Base-by-base conservation (phyloP, 2,888 invertebrate species). In the Thecophora atra region DNA sequence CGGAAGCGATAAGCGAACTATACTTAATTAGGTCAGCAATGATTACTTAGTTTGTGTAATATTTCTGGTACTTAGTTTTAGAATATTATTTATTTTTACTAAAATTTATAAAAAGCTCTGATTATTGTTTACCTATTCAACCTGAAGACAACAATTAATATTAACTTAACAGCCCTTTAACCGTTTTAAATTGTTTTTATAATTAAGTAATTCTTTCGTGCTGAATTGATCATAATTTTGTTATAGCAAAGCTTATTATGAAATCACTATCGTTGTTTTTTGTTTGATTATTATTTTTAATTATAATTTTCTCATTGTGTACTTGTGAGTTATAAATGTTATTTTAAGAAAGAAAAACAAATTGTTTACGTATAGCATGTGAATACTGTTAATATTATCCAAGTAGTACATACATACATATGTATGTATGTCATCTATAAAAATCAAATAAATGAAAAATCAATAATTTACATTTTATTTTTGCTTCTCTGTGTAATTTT, bases 391-490 rank as follows among this genome's bases (percentile, higher is more conserved):
- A 47, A 47, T 47, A n/a, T 47, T n/a, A 47, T 30, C 17, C 17
- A 60, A n/a, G 11, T n/a, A 8, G 24, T 19, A 54, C 5, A 21
- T 54, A n/a, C 51, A 8, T 11, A 8, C 37, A 8, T 37, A 37
- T 37, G 6, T 21, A n/a, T n/a, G 30, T 37, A 51, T 54, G 52
- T 54, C 21, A 13, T 65, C 11, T 42, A 24, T 19, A 30, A 67
- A 54, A 67, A 17, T 47, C n/a, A 65, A 65, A 51, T 65, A 65
- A 26, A 70, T 54, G 73, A 42, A 71, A 71, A 73, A 73, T 73
- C 73, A 71, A 73, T 73, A 73, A 56, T 63, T 73, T 73, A 73
- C 73, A 73, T 73, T 52, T 71, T 69, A 47, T 56, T 64, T 26
- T 30, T 15, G 19, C 24, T 56, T 58, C 30, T 56, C 11, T 30